Evolutionary conservation across 2,888 invertebrate genomes (phyloP).

Genomic region (Piscicola geometra): DNA sequence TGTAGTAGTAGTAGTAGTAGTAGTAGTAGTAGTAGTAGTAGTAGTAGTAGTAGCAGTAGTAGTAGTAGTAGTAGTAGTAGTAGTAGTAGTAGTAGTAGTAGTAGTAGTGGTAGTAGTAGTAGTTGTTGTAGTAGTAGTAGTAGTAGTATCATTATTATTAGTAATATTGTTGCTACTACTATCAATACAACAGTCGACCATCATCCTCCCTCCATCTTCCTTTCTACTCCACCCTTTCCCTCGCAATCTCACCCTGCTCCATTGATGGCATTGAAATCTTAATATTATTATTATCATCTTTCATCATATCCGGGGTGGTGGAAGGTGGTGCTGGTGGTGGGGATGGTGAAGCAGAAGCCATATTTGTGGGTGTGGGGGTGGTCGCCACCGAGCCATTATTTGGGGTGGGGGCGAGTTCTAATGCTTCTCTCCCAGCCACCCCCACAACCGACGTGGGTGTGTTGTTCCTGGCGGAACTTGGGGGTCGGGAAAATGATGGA

Average conservation of each 20-base stretch:
- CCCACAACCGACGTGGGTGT: background rate
- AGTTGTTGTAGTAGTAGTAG: background rate
- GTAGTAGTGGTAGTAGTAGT: background rate
- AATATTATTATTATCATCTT: no score
- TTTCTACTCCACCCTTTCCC: background rate
- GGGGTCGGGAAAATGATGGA: background rate
- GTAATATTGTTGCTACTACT: conserved; percentile 1
- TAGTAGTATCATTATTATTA: background rate
- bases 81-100: background rate
- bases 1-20: background rate
- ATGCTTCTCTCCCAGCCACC: no score
- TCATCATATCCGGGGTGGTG: no score
- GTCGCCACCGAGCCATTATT: background rate
- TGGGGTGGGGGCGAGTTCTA: no score
- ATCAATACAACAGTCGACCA: background rate
- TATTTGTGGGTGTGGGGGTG: background rate
- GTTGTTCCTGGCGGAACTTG: conserved; percentile 2
- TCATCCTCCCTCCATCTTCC: background rate
- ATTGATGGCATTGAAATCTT: background rate
- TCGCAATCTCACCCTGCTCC: background rate
- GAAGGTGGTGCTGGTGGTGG: no score
- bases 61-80: background rate
- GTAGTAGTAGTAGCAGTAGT: background rate
- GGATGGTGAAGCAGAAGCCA: background rate
- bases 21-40: background rate